Conservation (phyloP, 1,140 invertebrate genomes). For the Pteromalus puparum region DNA sequence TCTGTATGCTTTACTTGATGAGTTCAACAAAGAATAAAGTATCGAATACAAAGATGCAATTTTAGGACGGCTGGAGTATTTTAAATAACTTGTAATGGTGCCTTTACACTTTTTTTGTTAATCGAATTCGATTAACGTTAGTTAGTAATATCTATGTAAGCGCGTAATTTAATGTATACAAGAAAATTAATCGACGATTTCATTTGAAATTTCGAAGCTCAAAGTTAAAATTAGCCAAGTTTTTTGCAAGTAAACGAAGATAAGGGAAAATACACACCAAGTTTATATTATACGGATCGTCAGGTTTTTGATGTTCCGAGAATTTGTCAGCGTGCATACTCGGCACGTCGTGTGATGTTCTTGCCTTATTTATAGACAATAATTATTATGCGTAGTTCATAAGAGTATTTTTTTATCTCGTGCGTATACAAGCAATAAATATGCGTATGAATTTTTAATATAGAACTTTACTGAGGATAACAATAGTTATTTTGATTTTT, state of each 20-base stretch:
- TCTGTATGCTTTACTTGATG: neutral
- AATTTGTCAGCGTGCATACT: neutral
- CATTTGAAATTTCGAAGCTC: neutral
- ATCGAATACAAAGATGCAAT: neutral
- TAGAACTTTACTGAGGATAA: no score
- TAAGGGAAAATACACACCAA: neutral
- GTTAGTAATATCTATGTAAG: neutral
- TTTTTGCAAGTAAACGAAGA: neutral
- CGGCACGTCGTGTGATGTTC: constrained; percentile 37
- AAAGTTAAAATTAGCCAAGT: neutral
- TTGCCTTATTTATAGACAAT: constrained; percentile 48
- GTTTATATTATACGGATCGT: neutral
- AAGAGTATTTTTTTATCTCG: no score
- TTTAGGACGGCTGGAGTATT: neutral
- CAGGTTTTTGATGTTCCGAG: constrained; percentile 15
- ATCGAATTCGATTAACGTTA: neutral
- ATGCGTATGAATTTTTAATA: no score
- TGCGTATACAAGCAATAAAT: no score
- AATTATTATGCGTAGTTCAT: neutral
- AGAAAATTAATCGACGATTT: neutral
- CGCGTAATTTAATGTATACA: neutral
- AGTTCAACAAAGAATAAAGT: neutral
- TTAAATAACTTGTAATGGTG: neutral
- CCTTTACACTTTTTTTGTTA: neutral
- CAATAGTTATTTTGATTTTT: no score